Base-by-base conservation (phyloP, 2,113 vertebrate species). In the Ploceus nigricollis region DNA sequence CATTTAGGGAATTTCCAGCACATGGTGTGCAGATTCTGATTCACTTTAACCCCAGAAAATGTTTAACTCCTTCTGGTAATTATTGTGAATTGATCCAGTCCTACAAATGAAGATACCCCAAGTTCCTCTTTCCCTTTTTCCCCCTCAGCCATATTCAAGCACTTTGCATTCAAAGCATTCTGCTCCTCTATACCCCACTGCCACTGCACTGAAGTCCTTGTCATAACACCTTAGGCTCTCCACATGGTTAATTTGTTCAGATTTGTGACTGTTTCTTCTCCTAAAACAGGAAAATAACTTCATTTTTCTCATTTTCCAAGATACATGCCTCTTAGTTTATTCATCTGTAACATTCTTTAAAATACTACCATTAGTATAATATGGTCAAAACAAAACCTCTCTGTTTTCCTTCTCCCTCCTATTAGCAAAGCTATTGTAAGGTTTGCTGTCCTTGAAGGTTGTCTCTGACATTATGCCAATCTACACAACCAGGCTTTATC, bases 1-100 rank as follows among this genome's bases (percentile, higher is more conserved):
- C 37, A 95, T 96, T 97, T 92, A 98, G 98, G 98, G 98, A 98
- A 98, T 98, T 98, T 98, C 98, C 98, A 98, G 93, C 30, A 45
- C 92, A 96, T 85, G 24, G 94, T 96, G 90, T 44, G 81, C 97
- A 97, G 96, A 97, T 97, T 98, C 97, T 98, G 98, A 98, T 98
- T 98, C 98, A 98, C 97, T 95, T 96, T 96, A 96, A 95, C 91
- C 95, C 94, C 91, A 89, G 70, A 89, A 97, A 86, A 77, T 56
- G 72, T 95, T 98, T 98, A 98, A 98, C 98, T 97, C 98, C 96
- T 98, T 98, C 95, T 83, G 90, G 96, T 94, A 95, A 85, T 95
- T 93, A 93, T 47, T 81, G 63, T 92, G 69, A 92, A 93, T 94
- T 77, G 87, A 96, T 96, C 84, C 84, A 58, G 31, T 60, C 60